These are phyloP conservation scores for Saimiri boliviensis DNA, from an alignment of 2,113 vertebrate species.

Conservation along the genomic window DNA sequence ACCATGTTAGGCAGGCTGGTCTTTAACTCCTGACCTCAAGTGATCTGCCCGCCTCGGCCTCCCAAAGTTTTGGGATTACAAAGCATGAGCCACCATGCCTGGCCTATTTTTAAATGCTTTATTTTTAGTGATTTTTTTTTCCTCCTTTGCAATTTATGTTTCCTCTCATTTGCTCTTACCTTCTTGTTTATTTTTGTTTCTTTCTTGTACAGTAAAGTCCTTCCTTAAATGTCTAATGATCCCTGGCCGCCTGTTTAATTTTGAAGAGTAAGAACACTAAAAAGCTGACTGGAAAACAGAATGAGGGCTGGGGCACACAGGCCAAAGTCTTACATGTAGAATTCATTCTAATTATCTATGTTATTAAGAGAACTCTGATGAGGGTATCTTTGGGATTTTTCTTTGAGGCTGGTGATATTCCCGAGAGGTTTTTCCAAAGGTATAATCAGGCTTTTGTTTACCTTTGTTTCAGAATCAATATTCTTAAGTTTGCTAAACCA, in stretches of 20 bases:
- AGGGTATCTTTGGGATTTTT: background rate
- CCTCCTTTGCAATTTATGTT: background rate
- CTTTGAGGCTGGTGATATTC: background rate
- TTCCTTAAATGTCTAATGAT: background rate
- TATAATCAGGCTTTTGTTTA: background rate
- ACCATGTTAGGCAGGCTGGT: no score
- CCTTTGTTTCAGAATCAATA: background rate
- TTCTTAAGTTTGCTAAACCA: slow-evolving; percentile 4
- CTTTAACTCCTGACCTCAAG: no score
- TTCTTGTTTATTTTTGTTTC: background rate
- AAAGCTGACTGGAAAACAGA: background rate
- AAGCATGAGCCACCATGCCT: no score
- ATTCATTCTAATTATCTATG: background rate
- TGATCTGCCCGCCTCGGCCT: no score
- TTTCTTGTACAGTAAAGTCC: background rate
- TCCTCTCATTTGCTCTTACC: background rate
- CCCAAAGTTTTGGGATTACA: no score
- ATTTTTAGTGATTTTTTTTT: background rate
- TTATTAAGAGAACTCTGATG: background rate
- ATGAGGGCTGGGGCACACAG: background rate
- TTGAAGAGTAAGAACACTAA: background rate
- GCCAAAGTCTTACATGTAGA: background rate
- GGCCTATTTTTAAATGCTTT: background rate
- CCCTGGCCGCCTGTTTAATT: background rate
- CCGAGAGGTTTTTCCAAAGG: background rate